A percentile compares a stretch with the other conserved stretches of the same genome.
Conservation (phyloP, 2,113 vertebrate species). For the Cavia porcellus region DNA sequence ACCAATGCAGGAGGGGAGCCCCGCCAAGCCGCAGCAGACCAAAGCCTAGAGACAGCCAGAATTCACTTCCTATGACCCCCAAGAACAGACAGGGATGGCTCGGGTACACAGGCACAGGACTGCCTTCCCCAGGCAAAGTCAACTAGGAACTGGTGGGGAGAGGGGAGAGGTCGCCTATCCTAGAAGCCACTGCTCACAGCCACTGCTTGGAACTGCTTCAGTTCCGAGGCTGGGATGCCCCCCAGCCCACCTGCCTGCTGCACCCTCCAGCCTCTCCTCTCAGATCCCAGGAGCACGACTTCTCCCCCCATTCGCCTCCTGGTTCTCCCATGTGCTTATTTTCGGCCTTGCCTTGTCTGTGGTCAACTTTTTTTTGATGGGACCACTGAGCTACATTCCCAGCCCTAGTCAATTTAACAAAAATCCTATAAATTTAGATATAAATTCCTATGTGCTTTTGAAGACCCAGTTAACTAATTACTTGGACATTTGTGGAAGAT, state of each 20-base stretch:
- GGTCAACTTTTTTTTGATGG: background rate
- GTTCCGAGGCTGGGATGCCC: background rate
- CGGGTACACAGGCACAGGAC: background rate
- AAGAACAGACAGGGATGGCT: no score
- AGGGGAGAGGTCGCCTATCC: background rate
- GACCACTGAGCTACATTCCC: background rate
- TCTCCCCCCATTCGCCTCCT: background rate
- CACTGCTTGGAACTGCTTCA: no score
- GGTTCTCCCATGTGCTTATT: background rate
- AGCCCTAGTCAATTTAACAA: background rate
- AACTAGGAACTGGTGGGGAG: background rate
- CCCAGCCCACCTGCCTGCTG: background rate
- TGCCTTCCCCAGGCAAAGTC: background rate
- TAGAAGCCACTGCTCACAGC: background rate
- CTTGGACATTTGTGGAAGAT: background rate
- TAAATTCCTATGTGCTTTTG: background rate
- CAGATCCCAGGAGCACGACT: background rate
- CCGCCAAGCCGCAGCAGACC: background rate
- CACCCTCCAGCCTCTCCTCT: background rate
- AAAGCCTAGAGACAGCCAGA: background rate
- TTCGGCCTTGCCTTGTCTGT: background rate
- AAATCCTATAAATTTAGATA: background rate
- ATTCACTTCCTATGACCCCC: background rate
- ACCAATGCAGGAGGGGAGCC: background rate
- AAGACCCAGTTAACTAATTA: conserved; percentile 24